Evolutionary conservation across 2,888 invertebrate genomes (phyloP), one percentile per base, ranked within the genome.

Genomic region (Eupsilia transversa): DNA sequence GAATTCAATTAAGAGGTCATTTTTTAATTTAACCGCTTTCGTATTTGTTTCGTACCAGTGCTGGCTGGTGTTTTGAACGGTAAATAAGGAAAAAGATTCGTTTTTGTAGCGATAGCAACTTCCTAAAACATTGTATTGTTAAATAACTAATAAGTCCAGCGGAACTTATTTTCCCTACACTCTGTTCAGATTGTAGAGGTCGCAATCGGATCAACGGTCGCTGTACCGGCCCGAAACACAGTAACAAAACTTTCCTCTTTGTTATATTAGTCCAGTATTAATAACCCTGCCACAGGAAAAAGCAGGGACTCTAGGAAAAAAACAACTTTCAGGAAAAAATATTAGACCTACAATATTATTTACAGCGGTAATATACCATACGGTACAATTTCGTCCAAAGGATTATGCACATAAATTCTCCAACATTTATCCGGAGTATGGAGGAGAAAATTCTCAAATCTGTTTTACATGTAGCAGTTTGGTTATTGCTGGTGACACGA

Each of bases 1-100:
- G 90, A 92, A 92, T 93, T 93, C 90, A 91, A 92, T 93, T 91
- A 92, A 89, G 43, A 60, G 56, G 73, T 61, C 3, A 57, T 56
- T 74, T 71, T 83, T 71, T 41, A 35, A 64, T 79, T 65, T 46
- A 30, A 64, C n/a, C 56, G 70, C 27, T 79, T 79, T 64, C 38
- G n/a, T 10, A n/a, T 56, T 56, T 49, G 14, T 54, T 54, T 41
- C 12, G 3, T 27, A n/a, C n/a, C 27, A 30, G n/a, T 66, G 2
- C 30, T 43, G 49, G 14, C 33, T 65, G 52, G 46, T 46, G 10
- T 60, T 54, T 60, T 41, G n/a, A 46, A 41, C 46, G 35, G 33
- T 41, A 41, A 10, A 23, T 63, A 38, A 20, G 35, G 17, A 61
- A 30, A 33, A 52, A 9, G 6, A n/a, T 3, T 43, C 12, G 0